Percentiles rank a stretch among this genome's conserved stretches.
Evolutionary conservation across 1,140 invertebrate species (phyloP).

Genomic region (Ruditapes philippinarum): DNA sequence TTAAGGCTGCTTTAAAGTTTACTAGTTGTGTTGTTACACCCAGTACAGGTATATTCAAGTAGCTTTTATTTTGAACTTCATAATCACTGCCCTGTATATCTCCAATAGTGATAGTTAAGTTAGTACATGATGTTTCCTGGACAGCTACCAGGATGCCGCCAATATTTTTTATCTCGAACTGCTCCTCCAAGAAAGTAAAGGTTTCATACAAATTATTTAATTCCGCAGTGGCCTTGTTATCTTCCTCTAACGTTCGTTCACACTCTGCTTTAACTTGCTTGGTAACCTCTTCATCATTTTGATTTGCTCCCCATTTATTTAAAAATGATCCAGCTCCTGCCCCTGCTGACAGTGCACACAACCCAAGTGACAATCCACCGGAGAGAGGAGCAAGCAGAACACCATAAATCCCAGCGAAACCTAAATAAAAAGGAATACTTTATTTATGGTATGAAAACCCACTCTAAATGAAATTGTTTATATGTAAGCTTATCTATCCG

Average conservation of each 20-base stretch:
- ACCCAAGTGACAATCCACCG: background rate
- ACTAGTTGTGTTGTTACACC: background rate
- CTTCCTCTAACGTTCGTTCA: background rate
- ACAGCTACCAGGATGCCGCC: background rate
- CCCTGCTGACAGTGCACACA: background rate
- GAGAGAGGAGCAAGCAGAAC: background rate
- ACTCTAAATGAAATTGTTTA: background rate
- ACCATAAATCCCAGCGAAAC: background rate
- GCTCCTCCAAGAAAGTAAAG: background rate
- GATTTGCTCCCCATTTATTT: background rate
- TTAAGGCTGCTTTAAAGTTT: background rate
- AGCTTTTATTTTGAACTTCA: background rate
- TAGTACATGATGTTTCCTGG: background rate
- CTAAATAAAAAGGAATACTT: background rate
- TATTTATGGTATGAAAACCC: background rate
- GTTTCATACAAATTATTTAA: background rate
- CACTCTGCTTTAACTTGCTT: background rate
- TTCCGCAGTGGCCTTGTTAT: background rate
- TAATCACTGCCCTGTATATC: background rate
- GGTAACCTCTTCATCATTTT: background rate
- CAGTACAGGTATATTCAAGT: background rate
- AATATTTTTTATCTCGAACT: background rate
- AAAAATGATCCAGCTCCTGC: background rate
- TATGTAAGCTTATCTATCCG: background rate
- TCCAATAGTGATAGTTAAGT: background rate